phyloP scores from a whole-genome alignment of 2,797 vertebrate species.

The Pangasius krempfi region DNA sequence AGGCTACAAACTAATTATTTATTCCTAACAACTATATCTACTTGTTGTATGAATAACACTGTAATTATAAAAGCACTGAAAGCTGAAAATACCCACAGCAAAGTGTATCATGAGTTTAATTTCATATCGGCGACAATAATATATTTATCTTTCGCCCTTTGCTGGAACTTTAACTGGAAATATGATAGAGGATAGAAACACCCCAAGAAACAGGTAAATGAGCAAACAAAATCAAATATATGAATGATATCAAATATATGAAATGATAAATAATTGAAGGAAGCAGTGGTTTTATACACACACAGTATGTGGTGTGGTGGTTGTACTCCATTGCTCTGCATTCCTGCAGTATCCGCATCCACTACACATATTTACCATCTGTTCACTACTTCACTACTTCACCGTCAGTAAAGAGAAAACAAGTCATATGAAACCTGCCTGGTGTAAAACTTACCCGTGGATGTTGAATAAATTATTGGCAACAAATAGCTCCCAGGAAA shows the following conservation, averaged over 20 bases:
- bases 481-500: background rate
- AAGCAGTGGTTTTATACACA: background rate
- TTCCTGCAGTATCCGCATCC: background rate
- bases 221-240: background rate
- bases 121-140: no score
- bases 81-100: background rate
- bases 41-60: background rate
- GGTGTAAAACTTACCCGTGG: slow-evolving; percentile 22
- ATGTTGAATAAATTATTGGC: background rate
- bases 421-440: background rate
- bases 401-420: background rate
- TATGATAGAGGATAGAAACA: background rate
- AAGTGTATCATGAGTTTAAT: background rate
- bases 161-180: background rate
- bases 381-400: background rate
- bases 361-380: background rate
- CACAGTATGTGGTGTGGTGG: background rate
- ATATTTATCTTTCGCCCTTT: background rate
- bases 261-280: background rate
- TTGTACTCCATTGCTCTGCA: background rate
- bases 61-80: background rate
- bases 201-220: background rate
- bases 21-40: background rate
- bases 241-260: background rate
- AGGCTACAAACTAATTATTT: background rate